Conservation (phyloP, 2,113 vertebrate species). For the Phocoena phocoena region DNA sequence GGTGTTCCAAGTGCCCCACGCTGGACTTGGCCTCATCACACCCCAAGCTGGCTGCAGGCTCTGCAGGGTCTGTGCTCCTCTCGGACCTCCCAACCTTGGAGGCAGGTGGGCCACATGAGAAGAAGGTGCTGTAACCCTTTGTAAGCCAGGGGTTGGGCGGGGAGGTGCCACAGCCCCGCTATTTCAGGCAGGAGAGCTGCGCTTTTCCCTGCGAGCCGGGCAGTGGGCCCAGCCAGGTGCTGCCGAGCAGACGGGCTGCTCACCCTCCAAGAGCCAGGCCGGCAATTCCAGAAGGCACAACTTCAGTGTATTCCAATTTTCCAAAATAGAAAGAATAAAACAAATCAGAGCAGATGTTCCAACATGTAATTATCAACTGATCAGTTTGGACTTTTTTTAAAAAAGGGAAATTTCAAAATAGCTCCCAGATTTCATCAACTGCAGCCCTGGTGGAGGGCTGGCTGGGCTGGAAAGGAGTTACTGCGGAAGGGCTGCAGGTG, state of each 20-base stretch:
- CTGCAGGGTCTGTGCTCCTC: neutral
- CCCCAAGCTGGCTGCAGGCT: neutral
- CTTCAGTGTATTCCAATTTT: constrained; percentile 64
- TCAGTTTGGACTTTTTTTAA: constrained; percentile 68
- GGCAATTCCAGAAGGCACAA: constrained; percentile 73
- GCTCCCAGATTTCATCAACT: constrained; percentile 46
- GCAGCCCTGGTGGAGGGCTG: neutral
- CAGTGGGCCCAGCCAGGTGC: constrained; percentile 67
- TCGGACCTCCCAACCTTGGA: neutral
- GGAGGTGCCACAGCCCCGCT: neutral
- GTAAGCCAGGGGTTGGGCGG: accelerated
- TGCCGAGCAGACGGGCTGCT: constrained; percentile 45
- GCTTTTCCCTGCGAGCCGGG: constrained; percentile 43
- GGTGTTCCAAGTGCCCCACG: accelerated
- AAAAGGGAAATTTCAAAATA: constrained; percentile 46
- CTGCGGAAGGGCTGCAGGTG: neutral
- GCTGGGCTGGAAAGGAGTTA: neutral
- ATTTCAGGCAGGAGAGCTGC: neutral
- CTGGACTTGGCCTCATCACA: neutral
- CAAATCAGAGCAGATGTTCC: constrained; percentile 80
- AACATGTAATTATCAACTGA: constrained; percentile 77
- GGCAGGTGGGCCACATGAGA: neutral
- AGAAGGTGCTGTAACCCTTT: neutral
- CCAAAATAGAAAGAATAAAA: constrained; percentile 78
- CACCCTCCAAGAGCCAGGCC: constrained; percentile 13